phyloP scores from a whole-genome alignment of 92 coral and sea anemone species.

The Umimayanthus chanpuru region DNA sequence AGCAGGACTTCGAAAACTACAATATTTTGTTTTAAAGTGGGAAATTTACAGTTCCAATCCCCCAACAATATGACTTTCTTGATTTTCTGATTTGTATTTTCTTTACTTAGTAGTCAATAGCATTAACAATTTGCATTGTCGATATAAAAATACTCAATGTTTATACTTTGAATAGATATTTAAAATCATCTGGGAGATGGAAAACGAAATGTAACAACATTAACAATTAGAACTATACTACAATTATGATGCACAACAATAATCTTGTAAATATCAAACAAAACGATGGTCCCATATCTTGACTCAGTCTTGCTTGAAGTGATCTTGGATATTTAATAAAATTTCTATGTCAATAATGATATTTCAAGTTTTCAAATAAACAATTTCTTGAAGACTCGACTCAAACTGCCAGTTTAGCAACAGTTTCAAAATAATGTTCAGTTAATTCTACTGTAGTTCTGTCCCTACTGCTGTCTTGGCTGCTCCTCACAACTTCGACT shows the following conservation, averaged over 20 bases:
- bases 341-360: conserved; percentile 5
- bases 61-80: neutral
- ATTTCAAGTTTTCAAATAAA: conserved; percentile 14
- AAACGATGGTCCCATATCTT: conserved; percentile 12
- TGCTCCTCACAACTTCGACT: conserved; percentile 9
- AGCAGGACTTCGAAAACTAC: too few relatives aligned
- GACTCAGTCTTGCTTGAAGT: conserved; percentile 10
- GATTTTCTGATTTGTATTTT: neutral
- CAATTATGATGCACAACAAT: conserved; percentile 12
- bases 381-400: conserved; percentile 4
- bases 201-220: neutral
- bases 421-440: conserved; percentile 21
- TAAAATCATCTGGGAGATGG: neutral
- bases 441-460: conserved; percentile 10
- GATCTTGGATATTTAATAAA: conserved; percentile 18
- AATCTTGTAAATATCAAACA: neutral
- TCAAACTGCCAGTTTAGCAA: conserved; percentile 14
- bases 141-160: too few relatives aligned
- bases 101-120: neutral
- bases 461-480: conserved; percentile 12
- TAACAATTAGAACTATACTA: conserved; percentile 7
- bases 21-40: neutral
- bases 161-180: neutral
- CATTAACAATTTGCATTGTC: neutral
- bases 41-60: neutral